phyloP scores from a whole-genome alignment of 2,113 vertebrate species.

The Calyptomena viridis region DNA sequence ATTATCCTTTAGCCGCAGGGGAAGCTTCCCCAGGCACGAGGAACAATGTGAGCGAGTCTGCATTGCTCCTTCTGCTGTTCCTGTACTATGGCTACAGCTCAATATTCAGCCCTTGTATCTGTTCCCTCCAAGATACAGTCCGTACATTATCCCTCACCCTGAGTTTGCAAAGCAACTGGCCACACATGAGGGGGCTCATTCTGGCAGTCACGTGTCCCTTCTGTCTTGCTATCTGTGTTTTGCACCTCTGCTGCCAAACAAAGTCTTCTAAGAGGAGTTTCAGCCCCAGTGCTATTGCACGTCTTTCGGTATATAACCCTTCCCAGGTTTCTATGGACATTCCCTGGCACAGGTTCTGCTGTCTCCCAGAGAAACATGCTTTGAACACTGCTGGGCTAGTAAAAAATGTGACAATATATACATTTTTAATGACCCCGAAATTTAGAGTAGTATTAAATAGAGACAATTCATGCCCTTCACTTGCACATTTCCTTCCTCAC shows the following conservation, averaged over 20 bases:
- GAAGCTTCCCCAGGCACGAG: conserved; percentile 15
- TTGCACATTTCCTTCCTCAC: not conserved
- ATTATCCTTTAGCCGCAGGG: conserved; percentile 30
- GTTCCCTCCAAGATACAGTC: not conserved
- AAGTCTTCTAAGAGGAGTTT: not conserved
- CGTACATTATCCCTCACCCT: not conserved
- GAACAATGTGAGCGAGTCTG: not conserved
- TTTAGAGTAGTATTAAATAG: not conserved
- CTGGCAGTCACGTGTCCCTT: not conserved
- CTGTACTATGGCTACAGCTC: conserved; percentile 47
- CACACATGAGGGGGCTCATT: not conserved
- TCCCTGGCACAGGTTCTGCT: not conserved
- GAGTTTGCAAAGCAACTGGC: not conserved
- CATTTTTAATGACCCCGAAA: not conserved
- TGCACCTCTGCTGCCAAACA: not conserved
- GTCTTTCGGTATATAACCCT: not conserved
- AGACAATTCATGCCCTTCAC: not conserved
- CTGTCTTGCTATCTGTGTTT: not conserved
- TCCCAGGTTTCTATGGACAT: not conserved
- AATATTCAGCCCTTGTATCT: not conserved
- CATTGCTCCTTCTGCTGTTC: conserved; percentile 24
- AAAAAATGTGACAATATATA: not conserved
- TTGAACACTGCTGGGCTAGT: not conserved
- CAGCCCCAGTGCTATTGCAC: not conserved
- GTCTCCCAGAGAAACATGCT: not conserved